phyloP scores from a whole-genome alignment of 53 echinoderm and acorn worm genomes.

The Hippasteria phrygiana region DNA sequence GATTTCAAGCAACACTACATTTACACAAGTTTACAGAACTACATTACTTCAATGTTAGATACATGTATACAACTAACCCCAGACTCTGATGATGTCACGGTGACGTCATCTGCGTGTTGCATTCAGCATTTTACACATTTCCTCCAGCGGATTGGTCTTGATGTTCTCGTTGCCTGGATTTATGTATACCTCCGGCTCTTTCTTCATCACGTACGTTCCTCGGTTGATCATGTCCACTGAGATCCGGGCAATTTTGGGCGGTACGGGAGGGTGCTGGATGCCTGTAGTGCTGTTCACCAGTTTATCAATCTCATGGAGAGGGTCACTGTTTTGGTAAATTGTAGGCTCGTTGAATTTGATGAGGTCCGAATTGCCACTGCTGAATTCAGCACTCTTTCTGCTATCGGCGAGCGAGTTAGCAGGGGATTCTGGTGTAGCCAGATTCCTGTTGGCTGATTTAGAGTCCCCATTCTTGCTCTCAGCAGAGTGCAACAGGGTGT shows the following conservation, averaged over 20 bases:
- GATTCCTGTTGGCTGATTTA: background rate
- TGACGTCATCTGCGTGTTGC: conserved; percentile 66
- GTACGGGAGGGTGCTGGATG: conserved; percentile 57
- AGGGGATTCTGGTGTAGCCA: conserved; percentile 5
- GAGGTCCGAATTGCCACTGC: conserved; percentile 1
- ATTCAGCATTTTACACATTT: conserved; percentile 94
- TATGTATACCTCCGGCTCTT: conserved; percentile 61
- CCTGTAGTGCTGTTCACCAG: conserved; percentile 73
- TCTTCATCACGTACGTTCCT: conserved; percentile 47
- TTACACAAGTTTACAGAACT: background rate
- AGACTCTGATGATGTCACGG: conserved; percentile 21
- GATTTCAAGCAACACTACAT: no score
- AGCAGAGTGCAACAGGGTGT: conserved; percentile 16
- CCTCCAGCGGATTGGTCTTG: conserved; percentile 81
- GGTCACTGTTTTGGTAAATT: conserved; percentile 64
- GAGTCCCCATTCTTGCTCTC: conserved; percentile 15
- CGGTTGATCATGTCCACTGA: conserved; percentile 60
- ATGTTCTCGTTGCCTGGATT: conserved; percentile 68
- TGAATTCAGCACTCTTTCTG: background rate
- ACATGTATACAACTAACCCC: background rate
- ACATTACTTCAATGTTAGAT: background rate
- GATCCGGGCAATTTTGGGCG: conserved; percentile 67
- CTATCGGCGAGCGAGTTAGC: background rate
- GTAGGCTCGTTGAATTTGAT: conserved; percentile 34
- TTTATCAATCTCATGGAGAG: conserved; percentile 71